These are phyloP conservation scores for Choristoneura rosaceana DNA, from an alignment of 2,888 invertebrate species.

Conservation along the genomic window DNA sequence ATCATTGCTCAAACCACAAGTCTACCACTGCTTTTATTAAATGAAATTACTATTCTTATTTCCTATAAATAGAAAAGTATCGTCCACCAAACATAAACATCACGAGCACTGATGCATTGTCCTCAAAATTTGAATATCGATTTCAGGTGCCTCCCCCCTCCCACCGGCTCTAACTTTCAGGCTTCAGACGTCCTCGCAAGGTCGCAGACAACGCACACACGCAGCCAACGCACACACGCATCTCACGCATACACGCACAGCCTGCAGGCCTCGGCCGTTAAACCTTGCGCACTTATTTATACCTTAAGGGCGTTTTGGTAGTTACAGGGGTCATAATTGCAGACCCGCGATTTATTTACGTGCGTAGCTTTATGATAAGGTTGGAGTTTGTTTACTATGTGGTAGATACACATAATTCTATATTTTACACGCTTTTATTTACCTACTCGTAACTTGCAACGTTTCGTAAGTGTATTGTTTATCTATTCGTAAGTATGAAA, in stretches of 20 bases:
- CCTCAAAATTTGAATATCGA: conserved; percentile 69
- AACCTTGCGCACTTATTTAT: conserved; percentile 53
- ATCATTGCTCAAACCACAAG: too few relatives aligned
- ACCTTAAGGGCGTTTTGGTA: conserved; percentile 41
- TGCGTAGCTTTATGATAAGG: not conserved
- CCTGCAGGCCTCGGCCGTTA: conserved; percentile 65
- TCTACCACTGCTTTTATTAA: too few relatives aligned
- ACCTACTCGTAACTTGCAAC: too few relatives aligned
- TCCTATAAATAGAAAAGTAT: too few relatives aligned
- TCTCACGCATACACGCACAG: conserved; percentile 56
- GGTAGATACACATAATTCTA: not conserved
- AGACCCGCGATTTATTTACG: conserved; percentile 9
- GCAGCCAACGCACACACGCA: conserved; percentile 58
- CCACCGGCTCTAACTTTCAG: conserved; percentile 63
- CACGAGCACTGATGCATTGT: conserved; percentile 52
- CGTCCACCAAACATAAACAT: conserved; percentile 9
- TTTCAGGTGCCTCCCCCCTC: conserved; percentile 48
- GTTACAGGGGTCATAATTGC: conserved; percentile 35
- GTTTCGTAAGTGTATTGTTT: too few relatives aligned
- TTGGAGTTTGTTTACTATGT: not conserved
- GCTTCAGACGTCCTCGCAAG: conserved; percentile 79
- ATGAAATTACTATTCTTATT: too few relatives aligned
- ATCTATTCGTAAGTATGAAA: too few relatives aligned
- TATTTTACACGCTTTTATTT: too few relatives aligned
- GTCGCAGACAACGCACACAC: conserved; percentile 76